Evolutionary conservation across 2,113 vertebrate species (phyloP), one percentile per base, ranked within the genome.

Genomic region (Gnathonemus echidnorhynchus): DNA sequence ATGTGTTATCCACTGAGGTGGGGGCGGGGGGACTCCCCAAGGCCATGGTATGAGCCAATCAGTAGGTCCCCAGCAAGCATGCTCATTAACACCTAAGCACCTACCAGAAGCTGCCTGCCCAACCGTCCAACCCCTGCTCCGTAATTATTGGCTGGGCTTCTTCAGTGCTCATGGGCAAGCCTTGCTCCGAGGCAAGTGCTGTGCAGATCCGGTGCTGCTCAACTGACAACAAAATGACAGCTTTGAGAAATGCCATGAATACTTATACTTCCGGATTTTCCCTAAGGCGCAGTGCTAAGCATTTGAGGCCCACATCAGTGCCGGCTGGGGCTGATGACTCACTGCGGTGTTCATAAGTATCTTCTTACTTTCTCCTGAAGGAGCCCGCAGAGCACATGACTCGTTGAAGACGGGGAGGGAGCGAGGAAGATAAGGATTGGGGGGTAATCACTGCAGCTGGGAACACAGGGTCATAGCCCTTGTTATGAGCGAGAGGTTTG

Each of bases 221-320:
- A 17, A 53, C 35, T 10, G 21, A 27, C 74, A 77, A 89, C 89
- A 89, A 89, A 89, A 89, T 89, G 89, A 89, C 77, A 89, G 89
- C 49, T 89, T 83, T 80, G 31, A 13, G 1, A 89, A 89, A 89
- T 83, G 27, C 48, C 70, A 45, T 56, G n/a, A 53, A 52, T 10
- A 27, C 48, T 27, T 31, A 17, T 86, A 31, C 50, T 87, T 53
- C 86, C 49, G 42, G 39, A 24, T 84, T 48, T 24, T 45, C 1
- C 19, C 13, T 24, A 48, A 48, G 83, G 19, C 5, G 0, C 77
- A 83, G 39, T 46, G 66, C n/a, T 35, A 31, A 10, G 31, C 10
- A 0, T 35, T 2, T 74, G 66, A 74, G 4, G 66, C 27, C 27
- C 66, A 15, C 3, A 1, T 0, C 66, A 5, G 13, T 39, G 77